Conservation (phyloP, 2,888 invertebrate genomes). For the Cephus runcator region DNA sequence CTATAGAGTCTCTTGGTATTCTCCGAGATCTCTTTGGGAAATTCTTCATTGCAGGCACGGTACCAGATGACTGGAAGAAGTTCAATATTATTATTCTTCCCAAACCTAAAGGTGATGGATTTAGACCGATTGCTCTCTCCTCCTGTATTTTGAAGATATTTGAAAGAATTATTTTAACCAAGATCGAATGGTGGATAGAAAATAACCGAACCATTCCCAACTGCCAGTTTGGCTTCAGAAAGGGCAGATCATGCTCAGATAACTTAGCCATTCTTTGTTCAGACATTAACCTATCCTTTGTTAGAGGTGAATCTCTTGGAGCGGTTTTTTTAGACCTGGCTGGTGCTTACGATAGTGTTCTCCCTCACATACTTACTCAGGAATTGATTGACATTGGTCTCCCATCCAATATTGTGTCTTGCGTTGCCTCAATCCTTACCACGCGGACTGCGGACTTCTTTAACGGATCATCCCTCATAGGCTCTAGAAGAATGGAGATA, state of each 20-base stretch:
- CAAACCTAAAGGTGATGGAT: constrained; percentile 19
- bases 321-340: too few species aligned
- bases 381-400: too few species aligned
- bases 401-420: too few species aligned
- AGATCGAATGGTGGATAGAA: constrained; percentile 21
- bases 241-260: constrained; percentile 20
- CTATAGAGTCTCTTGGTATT: constrained; percentile 2
- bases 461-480: too few species aligned
- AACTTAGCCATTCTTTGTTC: constrained; percentile 15
- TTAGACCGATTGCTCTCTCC: constrained; percentile 26
- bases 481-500: too few species aligned
- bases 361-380: too few species aligned
- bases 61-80: constrained; percentile 20
- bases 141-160: constrained; percentile 24
- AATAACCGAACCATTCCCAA: constrained; percentile 5
- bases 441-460: too few species aligned
- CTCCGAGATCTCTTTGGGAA: constrained; percentile 14
- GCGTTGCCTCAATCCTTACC: too few species aligned
- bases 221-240: neutral
- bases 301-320: too few species aligned
- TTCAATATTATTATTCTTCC: constrained; percentile 28
- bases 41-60: constrained; percentile 9
- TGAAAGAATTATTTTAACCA: constrained; percentile 22
- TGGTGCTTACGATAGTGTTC: too few species aligned
- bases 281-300: constrained; percentile 17